Evolutionary conservation across 2,888 invertebrate genomes (phyloP).

Genomic region (Pachymerium ferrugineum): DNA sequence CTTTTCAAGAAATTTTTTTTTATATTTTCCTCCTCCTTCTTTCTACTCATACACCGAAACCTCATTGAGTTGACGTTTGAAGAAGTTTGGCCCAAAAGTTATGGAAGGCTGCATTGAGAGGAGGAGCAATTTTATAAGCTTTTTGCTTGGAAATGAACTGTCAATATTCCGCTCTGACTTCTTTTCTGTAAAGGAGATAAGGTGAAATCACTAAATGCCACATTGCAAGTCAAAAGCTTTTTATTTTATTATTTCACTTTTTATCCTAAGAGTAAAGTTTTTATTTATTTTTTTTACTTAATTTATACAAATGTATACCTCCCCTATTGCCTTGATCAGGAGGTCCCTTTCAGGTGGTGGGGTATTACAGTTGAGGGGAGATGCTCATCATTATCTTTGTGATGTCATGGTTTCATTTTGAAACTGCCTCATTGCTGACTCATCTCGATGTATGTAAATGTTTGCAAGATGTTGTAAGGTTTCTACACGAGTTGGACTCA

Average conservation of each 20-base stretch:
- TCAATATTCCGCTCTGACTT: conserved; percentile 3
- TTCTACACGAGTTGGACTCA: too few relatives aligned
- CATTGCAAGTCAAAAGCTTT: not conserved
- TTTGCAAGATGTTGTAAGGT: not conserved
- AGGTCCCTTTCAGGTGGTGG: too few relatives aligned
- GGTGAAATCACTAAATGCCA: conserved; percentile 7
- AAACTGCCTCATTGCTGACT: not conserved
- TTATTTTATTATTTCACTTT: not conserved
- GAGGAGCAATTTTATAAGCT: not conserved
- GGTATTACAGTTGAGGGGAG: too few relatives aligned
- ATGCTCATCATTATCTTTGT: not conserved
- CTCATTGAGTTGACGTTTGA: not conserved
- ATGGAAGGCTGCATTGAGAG: too few relatives aligned
- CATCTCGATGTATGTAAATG: not conserved
- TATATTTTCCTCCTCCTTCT: not conserved
- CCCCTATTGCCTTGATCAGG: too few relatives aligned
- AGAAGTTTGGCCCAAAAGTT: not conserved
- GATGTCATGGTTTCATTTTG: not conserved
- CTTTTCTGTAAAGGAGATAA: not conserved
- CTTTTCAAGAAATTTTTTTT: not conserved
- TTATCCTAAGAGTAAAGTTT: too few relatives aligned
- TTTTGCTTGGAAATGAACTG: conserved; percentile 6
- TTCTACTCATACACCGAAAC: not conserved
- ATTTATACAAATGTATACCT: too few relatives aligned
- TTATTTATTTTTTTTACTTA: too few relatives aligned